A percentile compares a stretch with the other conserved stretches of the same genome.
Conservation (phyloP, 2,113 vertebrate genomes). For the Apistogramma diplotaenia region DNA sequence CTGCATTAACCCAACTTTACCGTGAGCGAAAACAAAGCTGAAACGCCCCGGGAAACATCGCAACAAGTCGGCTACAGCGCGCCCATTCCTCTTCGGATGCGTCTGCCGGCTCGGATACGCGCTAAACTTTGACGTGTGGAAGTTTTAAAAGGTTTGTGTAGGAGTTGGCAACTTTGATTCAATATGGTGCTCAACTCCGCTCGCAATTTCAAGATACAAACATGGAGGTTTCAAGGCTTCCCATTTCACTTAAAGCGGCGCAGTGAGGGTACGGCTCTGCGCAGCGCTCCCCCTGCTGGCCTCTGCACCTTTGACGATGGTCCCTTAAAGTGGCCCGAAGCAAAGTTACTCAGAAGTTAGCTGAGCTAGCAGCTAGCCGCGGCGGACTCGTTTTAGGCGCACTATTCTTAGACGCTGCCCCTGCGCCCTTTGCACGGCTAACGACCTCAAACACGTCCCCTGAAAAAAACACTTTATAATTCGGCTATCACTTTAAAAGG, state of each 20-base stretch:
- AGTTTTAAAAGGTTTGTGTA: slow-evolving; percentile 37
- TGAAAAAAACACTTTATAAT: neutral
- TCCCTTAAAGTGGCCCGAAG: slow-evolving; percentile 44
- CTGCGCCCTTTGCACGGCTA: neutral
- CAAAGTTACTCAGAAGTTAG: slow-evolving; percentile 39
- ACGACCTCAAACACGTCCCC: neutral
- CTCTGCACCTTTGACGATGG: slow-evolving; percentile 9
- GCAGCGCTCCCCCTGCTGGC: neutral
- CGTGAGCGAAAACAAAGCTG: neutral
- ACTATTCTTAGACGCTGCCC: neutral
- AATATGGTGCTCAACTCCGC: slow-evolving; percentile 80
- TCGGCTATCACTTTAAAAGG: neutral
- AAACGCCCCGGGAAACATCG: slow-evolving; percentile 22
- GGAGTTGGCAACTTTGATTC: slow-evolving; percentile 77
- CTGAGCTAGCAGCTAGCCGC: slow-evolving; percentile 5
- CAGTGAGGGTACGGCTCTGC: neutral
- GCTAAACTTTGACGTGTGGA: neutral
- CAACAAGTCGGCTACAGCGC: slow-evolving; percentile 18
- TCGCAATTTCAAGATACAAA: slow-evolving; percentile 83
- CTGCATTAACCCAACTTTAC: slow-evolving; percentile 47
- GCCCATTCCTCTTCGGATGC: slow-evolving; percentile 1
- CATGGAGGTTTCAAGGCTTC: slow-evolving; percentile 84
- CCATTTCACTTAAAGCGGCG: slow-evolving; percentile 77
- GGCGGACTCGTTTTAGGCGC: neutral
- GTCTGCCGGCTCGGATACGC: neutral